Percentiles rank a stretch among this genome's conserved stretches.
Evolutionary conservation across 1,140 invertebrate species (phyloP).

Genomic region (Drosophila kohkoa): DNA sequence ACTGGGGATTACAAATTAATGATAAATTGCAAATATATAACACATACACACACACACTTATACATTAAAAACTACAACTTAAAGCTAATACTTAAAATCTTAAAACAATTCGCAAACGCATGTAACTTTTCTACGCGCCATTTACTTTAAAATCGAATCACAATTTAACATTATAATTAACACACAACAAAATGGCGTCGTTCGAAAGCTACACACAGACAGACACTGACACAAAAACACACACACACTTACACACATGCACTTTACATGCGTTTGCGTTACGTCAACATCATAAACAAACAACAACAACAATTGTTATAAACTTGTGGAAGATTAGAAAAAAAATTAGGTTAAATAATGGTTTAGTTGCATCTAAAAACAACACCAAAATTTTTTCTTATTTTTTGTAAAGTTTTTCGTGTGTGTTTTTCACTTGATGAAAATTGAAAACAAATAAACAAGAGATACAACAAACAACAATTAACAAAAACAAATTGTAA

Average conservation of each 20-base stretch:
- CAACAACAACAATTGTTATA: conserved; percentile 41
- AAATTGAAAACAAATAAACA: conserved; percentile 50
- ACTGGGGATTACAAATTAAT: conserved; percentile 30
- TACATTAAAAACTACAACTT: conserved; percentile 11
- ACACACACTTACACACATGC: conserved; percentile 22
- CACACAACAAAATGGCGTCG: conserved; percentile 59
- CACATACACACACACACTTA: conserved; percentile 6
- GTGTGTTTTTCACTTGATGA: conserved; percentile 49
- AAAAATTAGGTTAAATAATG: conserved; percentile 47
- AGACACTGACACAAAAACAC: conserved; percentile 19
- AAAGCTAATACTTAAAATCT: conserved; percentile 14
- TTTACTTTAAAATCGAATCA: conserved; percentile 49
- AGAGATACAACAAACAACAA: conserved; percentile 33
- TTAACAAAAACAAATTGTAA: conserved; percentile 67
- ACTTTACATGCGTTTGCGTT: conserved; percentile 72
- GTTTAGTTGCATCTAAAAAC: conserved; percentile 53
- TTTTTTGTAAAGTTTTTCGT: conserved; percentile 56
- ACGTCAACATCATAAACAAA: conserved; percentile 29
- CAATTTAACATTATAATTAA: conserved; percentile 29
- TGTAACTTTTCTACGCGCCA: conserved; percentile 78
- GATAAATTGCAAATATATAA: conserved; percentile 32
- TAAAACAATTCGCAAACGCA: conserved; percentile 65
- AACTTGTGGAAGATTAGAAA: conserved; percentile 47
- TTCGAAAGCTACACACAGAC: conserved; percentile 57
- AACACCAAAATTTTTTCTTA: conserved; percentile 45